Base-by-base conservation (phyloP, 2,797 vertebrate genomes). In the Rhinichthys osculus region DNA sequence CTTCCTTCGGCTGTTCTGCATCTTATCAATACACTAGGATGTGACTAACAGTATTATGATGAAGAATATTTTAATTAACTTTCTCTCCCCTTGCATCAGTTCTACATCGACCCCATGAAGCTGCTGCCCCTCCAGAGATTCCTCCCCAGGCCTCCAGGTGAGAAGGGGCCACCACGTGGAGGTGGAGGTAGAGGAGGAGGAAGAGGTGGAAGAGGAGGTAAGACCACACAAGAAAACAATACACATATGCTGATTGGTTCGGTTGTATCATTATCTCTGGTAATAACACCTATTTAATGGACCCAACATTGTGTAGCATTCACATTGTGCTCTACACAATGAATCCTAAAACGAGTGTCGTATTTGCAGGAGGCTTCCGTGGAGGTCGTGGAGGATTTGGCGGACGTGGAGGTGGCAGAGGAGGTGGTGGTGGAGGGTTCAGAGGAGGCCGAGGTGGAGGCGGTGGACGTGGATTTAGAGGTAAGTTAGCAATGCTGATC, bases 21-120 rank as follows among this genome's bases (percentile, higher is more conserved):
- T 64, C 57, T 78, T 42, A 62, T 78, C 77, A 19, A 11, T 40
- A 17, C 21, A 3, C 30, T n/a, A 27, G 35, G 33, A 40, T 82
- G 38, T 82, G 69, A 42, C 17, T 44, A n/a, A 38, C 3, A 27
- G 33, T 44, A 59, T 50, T 79, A 33, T 78, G 44, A 35, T 14
- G n/a, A 27, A 6, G 44, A 30, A 14, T 30, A 62, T 44, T 73
- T 14, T 30, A 30, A 76, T 30, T 33, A 19, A 23, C 4, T 77
- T 44, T 50, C 17, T 30, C 40, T 72, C 23, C 0, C n/a, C 80
- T 16, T 87, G 30, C 86, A 89, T 14, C 88, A 99, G 98, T 99
- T 99, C 91, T 99, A 98, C 84, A 97, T 99, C 72, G 98, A 99
- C 88, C 98, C 98, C 9, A 97, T 96, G 92, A 99, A 99, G 93